These are phyloP conservation scores for Galago senegalensis DNA, from an alignment of 2,797 vertebrate genomes.

Conservation along the genomic window DNA sequence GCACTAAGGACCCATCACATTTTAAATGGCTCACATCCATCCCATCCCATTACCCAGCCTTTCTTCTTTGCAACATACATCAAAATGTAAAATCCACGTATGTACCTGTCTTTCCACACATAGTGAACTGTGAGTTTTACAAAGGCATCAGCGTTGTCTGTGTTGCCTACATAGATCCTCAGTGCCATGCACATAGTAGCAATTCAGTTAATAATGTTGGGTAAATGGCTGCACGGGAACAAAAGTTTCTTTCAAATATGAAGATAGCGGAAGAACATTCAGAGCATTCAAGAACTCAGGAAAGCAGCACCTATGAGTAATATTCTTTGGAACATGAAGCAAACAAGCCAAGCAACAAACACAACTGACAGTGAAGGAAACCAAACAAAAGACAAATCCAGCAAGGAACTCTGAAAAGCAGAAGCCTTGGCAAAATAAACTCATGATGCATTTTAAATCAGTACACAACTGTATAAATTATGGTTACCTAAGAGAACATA, in stretches of 20 bases:
- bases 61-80: not conserved
- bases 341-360: not conserved
- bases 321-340: not conserved
- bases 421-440: not conserved
- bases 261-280: not conserved
- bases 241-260: not conserved
- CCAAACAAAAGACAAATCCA: conserved; percentile 3
- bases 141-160: not conserved
- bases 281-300: not conserved
- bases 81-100: not conserved
- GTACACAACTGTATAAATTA: not conserved
- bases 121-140: not conserved
- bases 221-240: not conserved
- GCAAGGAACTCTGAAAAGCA: conserved; percentile 19
- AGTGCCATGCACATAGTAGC: not conserved
- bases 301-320: not conserved
- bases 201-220: not conserved
- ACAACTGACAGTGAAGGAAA: not conserved
- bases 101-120: not conserved
- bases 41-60: not conserved
- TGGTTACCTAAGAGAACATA: not conserved
- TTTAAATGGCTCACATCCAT: not conserved
- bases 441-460: not conserved
- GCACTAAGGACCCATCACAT: not conserved
- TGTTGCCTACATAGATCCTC: not conserved